These are phyloP conservation scores for Dorcus parallelipipedus DNA, from an alignment of 2,888 invertebrate species.

Conservation along the genomic window DNA sequence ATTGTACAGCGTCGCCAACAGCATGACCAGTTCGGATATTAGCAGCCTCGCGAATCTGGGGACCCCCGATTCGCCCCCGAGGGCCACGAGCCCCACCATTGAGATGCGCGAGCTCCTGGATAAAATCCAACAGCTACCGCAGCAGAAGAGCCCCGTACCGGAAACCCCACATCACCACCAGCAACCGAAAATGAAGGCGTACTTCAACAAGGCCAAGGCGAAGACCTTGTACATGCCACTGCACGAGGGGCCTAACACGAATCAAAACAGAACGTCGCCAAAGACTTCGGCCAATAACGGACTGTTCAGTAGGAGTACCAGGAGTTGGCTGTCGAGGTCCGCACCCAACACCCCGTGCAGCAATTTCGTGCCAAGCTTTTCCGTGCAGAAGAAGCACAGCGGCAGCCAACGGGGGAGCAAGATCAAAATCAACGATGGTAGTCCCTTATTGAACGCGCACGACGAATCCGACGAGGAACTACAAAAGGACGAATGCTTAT, in stretches of 20 bases:
- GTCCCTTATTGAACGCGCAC: conserved; percentile 60
- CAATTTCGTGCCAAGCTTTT: conserved; percentile 64
- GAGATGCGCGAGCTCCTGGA: conserved; percentile 71
- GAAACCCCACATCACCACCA: conserved; percentile 25
- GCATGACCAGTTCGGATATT: conserved; percentile 59
- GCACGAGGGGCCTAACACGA: conserved; percentile 37
- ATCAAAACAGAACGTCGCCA: conserved; percentile 30
- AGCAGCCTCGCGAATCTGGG: conserved; percentile 66
- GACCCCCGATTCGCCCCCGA: conserved; percentile 72
- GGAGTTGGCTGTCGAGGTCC: conserved; percentile 68
- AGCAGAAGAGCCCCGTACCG: conserved; percentile 48
- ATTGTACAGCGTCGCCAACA: conserved; percentile 45
- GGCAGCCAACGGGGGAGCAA: conserved; percentile 53
- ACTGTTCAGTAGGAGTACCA: conserved; percentile 21
- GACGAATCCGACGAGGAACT: conserved; percentile 51
- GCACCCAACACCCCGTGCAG: conserved; percentile 78
- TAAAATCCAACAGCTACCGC: conserved; percentile 67
- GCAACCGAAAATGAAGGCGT: conserved; percentile 34
- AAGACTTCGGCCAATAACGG: conserved; percentile 13
- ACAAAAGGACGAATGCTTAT: conserved; percentile 31
- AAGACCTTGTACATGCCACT: conserved; percentile 71
- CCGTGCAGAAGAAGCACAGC: conserved; percentile 48
- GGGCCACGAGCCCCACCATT: conserved; percentile 78
- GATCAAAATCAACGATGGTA: conserved; percentile 56
- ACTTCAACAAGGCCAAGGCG: conserved; percentile 56